These are phyloP conservation scores for Zootoca vivipara DNA, from an alignment of 2,113 vertebrate genomes.

Conservation along the genomic window DNA sequence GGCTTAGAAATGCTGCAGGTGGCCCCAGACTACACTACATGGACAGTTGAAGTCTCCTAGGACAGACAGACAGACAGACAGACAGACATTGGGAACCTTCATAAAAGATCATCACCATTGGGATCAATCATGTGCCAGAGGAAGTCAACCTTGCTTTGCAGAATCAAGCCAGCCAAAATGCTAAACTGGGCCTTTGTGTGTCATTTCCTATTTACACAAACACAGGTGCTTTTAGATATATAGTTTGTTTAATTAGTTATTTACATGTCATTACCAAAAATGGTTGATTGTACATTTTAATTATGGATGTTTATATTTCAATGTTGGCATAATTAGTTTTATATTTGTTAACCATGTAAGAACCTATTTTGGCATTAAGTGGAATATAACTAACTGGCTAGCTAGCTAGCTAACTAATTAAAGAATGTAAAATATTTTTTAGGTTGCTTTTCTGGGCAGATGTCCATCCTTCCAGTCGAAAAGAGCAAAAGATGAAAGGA, in stretches of 20 bases:
- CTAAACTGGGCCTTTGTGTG: neutral
- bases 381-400: too few species aligned
- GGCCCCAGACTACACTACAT: slow-evolving; percentile 15
- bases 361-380: too few species aligned
- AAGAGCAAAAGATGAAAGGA: too few species aligned
- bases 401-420: too few species aligned
- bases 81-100: neutral
- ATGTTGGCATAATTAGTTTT: neutral
- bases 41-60: neutral
- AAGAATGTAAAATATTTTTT: too few species aligned
- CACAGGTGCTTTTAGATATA: neutral
- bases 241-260: neutral
- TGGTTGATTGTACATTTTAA: neutral
- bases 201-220: neutral
- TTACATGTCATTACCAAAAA: neutral
- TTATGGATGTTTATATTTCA: neutral
- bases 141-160: neutral
- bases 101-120: neutral
- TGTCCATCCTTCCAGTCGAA: too few species aligned
- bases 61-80: slow-evolving; percentile 26
- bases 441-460: too few species aligned
- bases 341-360: neutral
- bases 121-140: neutral
- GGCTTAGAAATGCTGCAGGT: slow-evolving; percentile 56
- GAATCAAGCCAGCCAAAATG: neutral